These are phyloP conservation scores for Pseudachorutes palmiensis DNA, from an alignment of 1,140 invertebrate species.

Conservation along the genomic window DNA sequence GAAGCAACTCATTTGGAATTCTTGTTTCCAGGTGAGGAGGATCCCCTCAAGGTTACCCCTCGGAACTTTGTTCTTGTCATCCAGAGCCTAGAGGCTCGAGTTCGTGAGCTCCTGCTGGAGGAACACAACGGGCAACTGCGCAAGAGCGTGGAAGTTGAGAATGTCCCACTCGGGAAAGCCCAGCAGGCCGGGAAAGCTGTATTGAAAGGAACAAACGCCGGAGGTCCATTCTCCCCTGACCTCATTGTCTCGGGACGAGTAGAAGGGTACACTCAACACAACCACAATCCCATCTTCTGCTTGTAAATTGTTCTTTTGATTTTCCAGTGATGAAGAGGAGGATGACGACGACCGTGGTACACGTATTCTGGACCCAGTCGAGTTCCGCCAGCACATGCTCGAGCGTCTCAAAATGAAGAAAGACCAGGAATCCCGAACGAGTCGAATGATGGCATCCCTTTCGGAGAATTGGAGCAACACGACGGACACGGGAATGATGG, in stretches of 20 bases:
- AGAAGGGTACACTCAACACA: not conserved
- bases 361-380: not conserved
- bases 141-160: constrained; percentile 20
- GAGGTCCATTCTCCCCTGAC: not conserved
- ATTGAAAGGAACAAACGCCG: not conserved
- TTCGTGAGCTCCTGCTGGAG: constrained; percentile 13
- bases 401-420: not conserved
- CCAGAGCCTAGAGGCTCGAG: constrained; percentile 17
- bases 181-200: not conserved
- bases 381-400: not conserved
- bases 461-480: too few relatives aligned
- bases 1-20: too few relatives aligned
- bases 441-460: not conserved
- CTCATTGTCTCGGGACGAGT: constrained; percentile 2
- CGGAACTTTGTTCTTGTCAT: constrained; percentile 16
- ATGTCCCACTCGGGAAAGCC: not conserved
- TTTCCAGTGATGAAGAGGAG: not conserved
- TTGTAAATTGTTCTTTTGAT: too few relatives aligned
- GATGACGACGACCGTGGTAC: not conserved
- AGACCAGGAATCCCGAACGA: not conserved
- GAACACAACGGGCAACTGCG: constrained; percentile 17
- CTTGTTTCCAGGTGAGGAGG: too few relatives aligned
- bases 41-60: constrained; percentile 11
- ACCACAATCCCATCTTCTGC: not conserved
- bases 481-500: too few relatives aligned